These are phyloP conservation scores for Drosophila pallidifrons DNA, from an alignment of 1,140 invertebrate species.

Conservation along the genomic window DNA sequence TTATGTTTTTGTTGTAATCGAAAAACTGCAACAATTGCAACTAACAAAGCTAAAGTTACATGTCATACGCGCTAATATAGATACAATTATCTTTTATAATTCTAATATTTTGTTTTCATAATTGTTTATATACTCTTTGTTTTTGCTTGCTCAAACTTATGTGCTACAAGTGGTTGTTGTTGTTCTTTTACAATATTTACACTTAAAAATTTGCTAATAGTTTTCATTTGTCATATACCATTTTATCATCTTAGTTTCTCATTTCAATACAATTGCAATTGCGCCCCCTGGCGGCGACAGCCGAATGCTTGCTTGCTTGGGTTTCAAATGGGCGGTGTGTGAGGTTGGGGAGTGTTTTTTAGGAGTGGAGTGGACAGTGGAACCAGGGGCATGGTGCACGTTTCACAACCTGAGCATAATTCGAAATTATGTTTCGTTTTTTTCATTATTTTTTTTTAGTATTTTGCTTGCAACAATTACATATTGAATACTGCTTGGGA, in stretches of 20 bases:
- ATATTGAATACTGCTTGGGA: conserved; percentile 77
- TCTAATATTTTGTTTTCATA: conserved; percentile 18
- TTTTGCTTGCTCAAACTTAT: conserved; percentile 61
- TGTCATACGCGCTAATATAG: conserved; percentile 53
- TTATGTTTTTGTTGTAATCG: conserved; percentile 51
- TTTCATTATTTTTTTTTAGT: too few relatives aligned
- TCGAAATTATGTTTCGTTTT: conserved; percentile 56
- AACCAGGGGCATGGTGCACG: conserved; percentile 51
- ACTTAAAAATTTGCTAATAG: conserved; percentile 82
- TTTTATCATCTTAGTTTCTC: conserved; percentile 29
- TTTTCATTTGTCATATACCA: conserved; percentile 57
- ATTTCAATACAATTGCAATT: conserved; percentile 65
- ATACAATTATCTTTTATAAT: conserved; percentile 51
- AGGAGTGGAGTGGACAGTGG: background rate
- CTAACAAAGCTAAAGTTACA: conserved; percentile 80
- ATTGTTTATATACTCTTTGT: conserved; percentile 28
- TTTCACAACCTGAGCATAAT: conserved; percentile 80
- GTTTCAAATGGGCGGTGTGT: background rate
- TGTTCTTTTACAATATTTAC: conserved; percentile 67
- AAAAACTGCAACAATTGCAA: conserved; percentile 82
- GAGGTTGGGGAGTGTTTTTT: background rate
- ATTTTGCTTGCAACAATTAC: conserved; percentile 19
- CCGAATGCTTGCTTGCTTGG: too few relatives aligned
- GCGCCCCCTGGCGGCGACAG: conserved; percentile 43
- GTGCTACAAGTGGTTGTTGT: conserved; percentile 56